Percentiles rank a stretch among this genome's conserved stretches.
Conservation (phyloP, 2,113 vertebrate species). For the Tinamus guttatus region DNA sequence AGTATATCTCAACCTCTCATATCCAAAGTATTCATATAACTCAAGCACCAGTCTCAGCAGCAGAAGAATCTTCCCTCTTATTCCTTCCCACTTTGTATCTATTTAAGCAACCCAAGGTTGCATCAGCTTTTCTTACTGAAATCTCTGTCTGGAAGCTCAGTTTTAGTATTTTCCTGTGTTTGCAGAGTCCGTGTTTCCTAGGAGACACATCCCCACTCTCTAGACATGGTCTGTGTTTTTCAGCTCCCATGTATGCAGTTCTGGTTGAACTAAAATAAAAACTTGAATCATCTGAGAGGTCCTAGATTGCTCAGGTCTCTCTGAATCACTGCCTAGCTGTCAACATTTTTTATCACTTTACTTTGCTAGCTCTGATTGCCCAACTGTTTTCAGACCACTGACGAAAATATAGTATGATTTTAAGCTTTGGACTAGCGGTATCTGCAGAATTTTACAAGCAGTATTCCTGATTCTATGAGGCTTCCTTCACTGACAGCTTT, state of each 20-base stretch:
- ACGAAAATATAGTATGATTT: background rate
- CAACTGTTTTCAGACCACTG: background rate
- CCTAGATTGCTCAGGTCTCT: background rate
- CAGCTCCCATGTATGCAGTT: background rate
- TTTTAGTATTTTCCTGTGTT: background rate
- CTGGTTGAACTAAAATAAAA: background rate
- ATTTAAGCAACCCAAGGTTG: background rate
- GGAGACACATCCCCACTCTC: accelerated
- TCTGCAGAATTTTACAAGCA: background rate
- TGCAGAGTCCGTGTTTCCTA: background rate
- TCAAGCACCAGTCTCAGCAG: background rate
- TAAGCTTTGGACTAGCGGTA: background rate
- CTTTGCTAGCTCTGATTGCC: background rate
- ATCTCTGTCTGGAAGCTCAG: background rate
- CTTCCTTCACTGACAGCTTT: background rate
- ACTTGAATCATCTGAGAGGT: background rate
- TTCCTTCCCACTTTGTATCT: background rate
- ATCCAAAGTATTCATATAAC: background rate
- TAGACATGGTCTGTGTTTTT: accelerated
- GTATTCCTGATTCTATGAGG: background rate
- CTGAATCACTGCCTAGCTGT: background rate
- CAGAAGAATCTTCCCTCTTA: background rate
- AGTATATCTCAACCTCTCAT: no score
- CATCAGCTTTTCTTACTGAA: background rate
- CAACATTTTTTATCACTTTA: background rate